Evolutionary conservation across 2,113 vertebrate genomes (phyloP).

Genomic region (Athene noctua): DNA sequence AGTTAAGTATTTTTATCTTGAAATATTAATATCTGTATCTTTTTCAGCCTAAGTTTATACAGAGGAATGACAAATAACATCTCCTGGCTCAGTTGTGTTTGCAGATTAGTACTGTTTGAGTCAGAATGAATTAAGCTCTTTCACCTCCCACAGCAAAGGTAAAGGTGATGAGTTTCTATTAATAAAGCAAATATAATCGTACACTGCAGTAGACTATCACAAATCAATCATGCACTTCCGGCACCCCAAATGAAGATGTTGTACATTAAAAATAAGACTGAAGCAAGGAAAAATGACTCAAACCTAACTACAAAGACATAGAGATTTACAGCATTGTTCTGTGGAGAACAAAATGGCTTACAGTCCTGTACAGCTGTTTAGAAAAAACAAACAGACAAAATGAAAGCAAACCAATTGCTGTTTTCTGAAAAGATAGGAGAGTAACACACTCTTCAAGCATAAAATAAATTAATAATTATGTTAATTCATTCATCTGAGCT

Average conservation of each 20-base stretch:
- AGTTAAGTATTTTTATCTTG: neutral
- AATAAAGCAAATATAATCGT: constrained; percentile 40
- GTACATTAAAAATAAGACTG: neutral
- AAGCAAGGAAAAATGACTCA: neutral
- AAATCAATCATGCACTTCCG: constrained; percentile 9
- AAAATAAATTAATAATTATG: constrained; percentile 43
- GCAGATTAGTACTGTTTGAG: constrained; percentile 10
- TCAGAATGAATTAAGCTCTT: constrained; percentile 37
- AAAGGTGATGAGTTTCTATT: constrained; percentile 44
- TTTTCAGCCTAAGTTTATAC: neutral
- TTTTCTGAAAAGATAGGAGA: neutral
- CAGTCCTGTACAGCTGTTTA: neutral
- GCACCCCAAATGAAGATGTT: neutral
- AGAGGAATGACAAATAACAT: constrained; percentile 18
- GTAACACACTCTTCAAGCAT: neutral
- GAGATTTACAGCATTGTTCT: neutral
- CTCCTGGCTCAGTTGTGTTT: neutral
- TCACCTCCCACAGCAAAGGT: constrained; percentile 37
- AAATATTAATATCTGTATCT: neutral
- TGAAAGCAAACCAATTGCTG: neutral
- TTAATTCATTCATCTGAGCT: constrained; percentile 25
- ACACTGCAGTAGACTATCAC: neutral
- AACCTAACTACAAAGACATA: neutral
- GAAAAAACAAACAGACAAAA: constrained; percentile 7
- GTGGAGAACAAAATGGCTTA: neutral